phyloP scores from a whole-genome alignment of 2,113 vertebrate genomes.

The Pongo abelii region DNA sequence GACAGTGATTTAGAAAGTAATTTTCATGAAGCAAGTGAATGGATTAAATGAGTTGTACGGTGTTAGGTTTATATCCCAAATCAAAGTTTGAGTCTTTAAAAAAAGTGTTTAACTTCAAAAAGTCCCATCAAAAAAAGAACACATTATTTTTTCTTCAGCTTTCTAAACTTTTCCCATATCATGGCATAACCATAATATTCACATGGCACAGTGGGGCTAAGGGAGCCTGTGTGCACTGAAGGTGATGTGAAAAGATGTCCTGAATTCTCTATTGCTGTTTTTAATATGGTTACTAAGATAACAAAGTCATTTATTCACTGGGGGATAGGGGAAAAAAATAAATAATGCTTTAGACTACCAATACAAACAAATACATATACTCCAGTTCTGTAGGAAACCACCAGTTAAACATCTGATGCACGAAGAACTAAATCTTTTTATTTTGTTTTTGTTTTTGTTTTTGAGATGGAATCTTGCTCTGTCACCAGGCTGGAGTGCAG shows the following conservation, averaged over 20 bases:
- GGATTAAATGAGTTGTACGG: not conserved
- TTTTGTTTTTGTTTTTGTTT: no score
- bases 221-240: not conserved
- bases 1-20: not conserved
- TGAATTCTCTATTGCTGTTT: not conserved
- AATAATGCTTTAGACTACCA: not conserved
- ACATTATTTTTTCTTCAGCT: not conserved
- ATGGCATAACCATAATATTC: not conserved
- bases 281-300: not conserved
- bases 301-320: not conserved
- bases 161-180: not conserved
- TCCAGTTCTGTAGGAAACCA: not conserved
- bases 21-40: constrained; percentile 19
- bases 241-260: not conserved
- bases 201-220: not conserved
- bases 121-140: not conserved
- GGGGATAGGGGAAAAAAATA: no score
- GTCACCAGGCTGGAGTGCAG: no score
- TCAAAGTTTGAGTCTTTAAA: not conserved
- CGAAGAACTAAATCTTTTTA: not conserved
- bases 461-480: no score
- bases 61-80: not conserved
- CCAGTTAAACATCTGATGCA: not conserved
- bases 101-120: constrained; percentile 5
- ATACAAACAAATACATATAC: not conserved